Percentiles rank a stretch among this genome's conserved stretches.
Conservation (phyloP, 2,797 vertebrate genomes). For the Sciaenops ocellatus region DNA sequence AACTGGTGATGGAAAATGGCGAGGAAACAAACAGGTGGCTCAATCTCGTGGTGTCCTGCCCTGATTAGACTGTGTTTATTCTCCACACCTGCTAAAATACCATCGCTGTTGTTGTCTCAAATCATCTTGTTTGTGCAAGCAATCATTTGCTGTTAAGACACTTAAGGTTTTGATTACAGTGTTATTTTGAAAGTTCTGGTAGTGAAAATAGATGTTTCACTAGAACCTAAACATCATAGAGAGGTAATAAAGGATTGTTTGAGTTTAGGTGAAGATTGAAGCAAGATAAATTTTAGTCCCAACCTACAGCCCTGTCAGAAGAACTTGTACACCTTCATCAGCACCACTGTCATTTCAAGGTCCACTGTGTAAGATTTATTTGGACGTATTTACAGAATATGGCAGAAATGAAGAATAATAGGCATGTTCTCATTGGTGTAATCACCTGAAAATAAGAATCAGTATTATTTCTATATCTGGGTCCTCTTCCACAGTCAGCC, state of each 20-base stretch:
- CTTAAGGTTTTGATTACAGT: conserved; percentile 45
- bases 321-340: neutral
- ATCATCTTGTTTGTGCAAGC: conserved; percentile 59
- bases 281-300: neutral
- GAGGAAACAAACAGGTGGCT: conserved; percentile 69
- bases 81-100: conserved; percentile 54
- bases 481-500: too few species aligned
- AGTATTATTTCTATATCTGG: too few species aligned
- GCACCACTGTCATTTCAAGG: neutral
- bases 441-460: too few species aligned
- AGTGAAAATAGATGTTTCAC: neutral
- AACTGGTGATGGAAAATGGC: conserved; percentile 22
- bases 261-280: neutral
- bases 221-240: neutral
- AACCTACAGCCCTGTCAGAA: neutral
- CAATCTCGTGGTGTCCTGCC: conserved; percentile 59
- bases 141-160: conserved; percentile 45
- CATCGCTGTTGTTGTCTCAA: conserved; percentile 48
- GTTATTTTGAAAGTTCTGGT: too few species aligned
- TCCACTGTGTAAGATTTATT: too few species aligned
- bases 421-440: too few species aligned
- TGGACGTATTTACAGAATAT: too few species aligned
- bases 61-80: conserved; percentile 62
- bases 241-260: neutral
- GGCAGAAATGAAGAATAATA: too few species aligned